These are phyloP conservation scores for Phaethornis superciliosus DNA, from an alignment of 2,113 vertebrate species.

Conservation along the genomic window DNA sequence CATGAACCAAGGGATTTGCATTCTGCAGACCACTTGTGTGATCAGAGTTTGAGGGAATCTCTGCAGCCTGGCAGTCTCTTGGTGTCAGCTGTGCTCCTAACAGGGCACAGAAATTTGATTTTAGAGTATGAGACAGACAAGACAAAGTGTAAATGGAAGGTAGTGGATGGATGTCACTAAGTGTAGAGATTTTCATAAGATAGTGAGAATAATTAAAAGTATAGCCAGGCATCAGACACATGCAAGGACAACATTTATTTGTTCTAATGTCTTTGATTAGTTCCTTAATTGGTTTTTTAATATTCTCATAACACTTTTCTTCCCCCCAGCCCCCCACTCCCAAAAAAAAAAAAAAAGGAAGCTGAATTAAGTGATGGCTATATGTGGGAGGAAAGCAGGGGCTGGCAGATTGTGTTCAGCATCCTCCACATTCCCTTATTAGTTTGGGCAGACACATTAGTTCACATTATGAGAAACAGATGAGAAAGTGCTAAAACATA, in stretches of 20 bases:
- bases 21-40: background rate
- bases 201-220: background rate
- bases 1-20: background rate
- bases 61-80: background rate
- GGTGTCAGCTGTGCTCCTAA: background rate
- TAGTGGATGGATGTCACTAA: background rate
- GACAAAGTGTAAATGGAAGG: background rate
- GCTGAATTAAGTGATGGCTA: background rate
- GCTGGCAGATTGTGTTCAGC: slow-evolving; percentile 21
- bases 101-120: background rate
- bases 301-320: background rate
- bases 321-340: background rate
- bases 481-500: slow-evolving; percentile 51
- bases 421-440: slow-evolving; percentile 41
- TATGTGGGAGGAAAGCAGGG: background rate
- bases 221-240: background rate
- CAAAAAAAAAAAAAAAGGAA: background rate
- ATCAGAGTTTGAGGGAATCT: background rate
- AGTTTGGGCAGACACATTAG: slow-evolving; percentile 54
- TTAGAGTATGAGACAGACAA: background rate
- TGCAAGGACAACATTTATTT: background rate
- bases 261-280: background rate
- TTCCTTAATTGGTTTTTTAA: background rate
- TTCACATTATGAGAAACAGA: slow-evolving; percentile 64
- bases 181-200: background rate